Base-by-base conservation (phyloP, 64 coral and sea anemone species). In the Actinia tenebrosa region DNA sequence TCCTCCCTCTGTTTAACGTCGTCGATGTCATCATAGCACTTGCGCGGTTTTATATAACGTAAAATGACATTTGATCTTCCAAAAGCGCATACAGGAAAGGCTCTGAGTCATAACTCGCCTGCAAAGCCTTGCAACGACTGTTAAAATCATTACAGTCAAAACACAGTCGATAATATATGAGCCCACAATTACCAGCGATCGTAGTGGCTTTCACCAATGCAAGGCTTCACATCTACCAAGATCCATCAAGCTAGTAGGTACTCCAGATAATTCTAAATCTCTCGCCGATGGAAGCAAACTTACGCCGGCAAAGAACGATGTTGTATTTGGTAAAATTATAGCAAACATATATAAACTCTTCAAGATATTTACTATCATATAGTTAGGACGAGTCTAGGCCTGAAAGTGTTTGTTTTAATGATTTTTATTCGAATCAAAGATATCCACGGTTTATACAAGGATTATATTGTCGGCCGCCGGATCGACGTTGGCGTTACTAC, bases 1-100 rank as follows among this genome's bases (percentile, higher is more conserved):
- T 58, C 53, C 54, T 15, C 50, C 83, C 56, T 59, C 83, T 85
- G 54, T 85, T 64, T 85, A 85, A 64, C 83, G 82, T 30, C 83
- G 54, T 14, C 17, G 80, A 53, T 58, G 54, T 53, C 80, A 83
- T 59, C 83, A 17, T 59, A 85, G 63, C 53, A 43, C 30, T 60
- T 20, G 50, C 56, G 83, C 26, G 52, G 83, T 60, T 59, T 85
- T 44, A 61, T 64, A 61, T 85, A 64, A 85, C 83, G 23, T 44
- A 85, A 43, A 44, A 30, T 85, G 83, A 61, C 56, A 85, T 85
- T 85, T 45, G 53, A 85, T 85, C 19, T 63, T 30, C 30, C 50
- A 44, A 85, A 64, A 43, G 42, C 53, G 20, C 83, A 44, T 4
- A 45, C 56, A 61, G 30, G 44, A 63, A 85, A 43, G 26, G n/a